Percentiles rank a stretch among this genome's conserved stretches.
phyloP scores from a whole-genome alignment of 2,888 invertebrate genomes.

The Pharmacophagus antenor region DNA sequence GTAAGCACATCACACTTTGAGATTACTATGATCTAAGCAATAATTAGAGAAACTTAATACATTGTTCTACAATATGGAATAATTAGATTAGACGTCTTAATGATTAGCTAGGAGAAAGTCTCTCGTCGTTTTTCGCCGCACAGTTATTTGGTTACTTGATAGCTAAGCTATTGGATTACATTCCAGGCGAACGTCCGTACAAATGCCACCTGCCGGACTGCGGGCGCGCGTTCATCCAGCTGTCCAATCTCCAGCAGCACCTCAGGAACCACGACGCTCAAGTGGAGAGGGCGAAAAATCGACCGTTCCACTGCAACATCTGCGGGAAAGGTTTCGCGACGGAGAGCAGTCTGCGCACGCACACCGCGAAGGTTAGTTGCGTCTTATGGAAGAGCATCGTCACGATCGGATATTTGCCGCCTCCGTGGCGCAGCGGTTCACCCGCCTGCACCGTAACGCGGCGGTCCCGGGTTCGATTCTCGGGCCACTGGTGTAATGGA shows the following conservation, averaged over 20 bases:
- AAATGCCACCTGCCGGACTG: constrained; percentile 98
- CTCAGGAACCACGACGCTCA: constrained; percentile 97
- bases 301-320: constrained; percentile 97
- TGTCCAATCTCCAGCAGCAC: constrained; percentile 97
- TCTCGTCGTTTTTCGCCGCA: too few relatives aligned
- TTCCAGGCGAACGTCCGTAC: constrained; percentile 96
- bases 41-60: too few relatives aligned
- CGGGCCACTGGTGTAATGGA: too few relatives aligned
- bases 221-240: constrained; percentile 97
- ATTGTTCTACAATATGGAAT: too few relatives aligned
- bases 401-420: too few relatives aligned
- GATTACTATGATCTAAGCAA: too few relatives aligned
- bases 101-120: too few relatives aligned
- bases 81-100: too few relatives aligned
- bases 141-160: not conserved
- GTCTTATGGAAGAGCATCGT: constrained; percentile 2
- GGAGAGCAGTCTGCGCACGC: constrained; percentile 96
- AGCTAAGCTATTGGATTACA: not conserved
- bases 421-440: too few relatives aligned
- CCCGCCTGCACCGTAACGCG: too few relatives aligned
- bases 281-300: constrained; percentile 95
- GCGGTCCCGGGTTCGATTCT: too few relatives aligned
- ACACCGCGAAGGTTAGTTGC: constrained; percentile 96
- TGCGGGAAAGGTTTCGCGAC: constrained; percentile 98
- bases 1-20: too few relatives aligned